Percentiles rank a stretch among this genome's conserved stretches.
phyloP scores from a whole-genome alignment of 2,888 invertebrate species.

The Sturmia bella region DNA sequence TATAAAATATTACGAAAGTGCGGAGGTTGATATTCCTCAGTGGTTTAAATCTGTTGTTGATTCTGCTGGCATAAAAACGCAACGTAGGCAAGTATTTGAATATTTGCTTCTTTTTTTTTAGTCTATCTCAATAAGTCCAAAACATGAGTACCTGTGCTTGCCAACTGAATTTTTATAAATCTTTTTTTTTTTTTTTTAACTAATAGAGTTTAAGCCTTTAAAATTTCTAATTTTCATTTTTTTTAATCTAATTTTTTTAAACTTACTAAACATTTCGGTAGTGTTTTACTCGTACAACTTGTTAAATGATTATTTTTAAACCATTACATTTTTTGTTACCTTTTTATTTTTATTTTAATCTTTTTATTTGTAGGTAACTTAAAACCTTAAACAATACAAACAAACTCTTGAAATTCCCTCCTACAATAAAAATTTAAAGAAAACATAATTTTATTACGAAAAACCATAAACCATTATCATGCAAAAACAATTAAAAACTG shows the following conservation, averaged over 20 bases:
- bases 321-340: conserved; percentile 72
- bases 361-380: conserved; percentile 82
- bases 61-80: conserved; percentile 81
- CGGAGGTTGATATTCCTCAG: conserved; percentile 88
- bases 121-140: not conserved
- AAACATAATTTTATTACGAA: conserved; percentile 62
- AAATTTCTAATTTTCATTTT: conserved; percentile 22
- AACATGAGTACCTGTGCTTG: conserved; percentile 51
- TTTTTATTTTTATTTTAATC: conserved; percentile 78
- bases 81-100: conserved; percentile 78
- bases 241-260: conserved; percentile 32
- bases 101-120: conserved; percentile 8
- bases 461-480: conserved; percentile 69
- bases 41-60: conserved; percentile 90
- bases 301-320: conserved; percentile 54
- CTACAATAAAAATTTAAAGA: conserved; percentile 71
- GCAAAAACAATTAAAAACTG: conserved; percentile 53
- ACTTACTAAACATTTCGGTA: conserved; percentile 48
- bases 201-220: conserved; percentile 44
- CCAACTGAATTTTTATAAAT: conserved; percentile 14
- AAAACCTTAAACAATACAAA: conserved; percentile 76
- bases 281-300: conserved; percentile 50
- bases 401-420: conserved; percentile 59
- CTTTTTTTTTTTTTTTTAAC: conserved; percentile 26
- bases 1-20: conserved; percentile 89